Evolutionary conservation across 30 jellyfish, hydroid and myxozoan genomes (phyloP).

Genomic region (Aurelia aurita complex sp. Pacific): DNA sequence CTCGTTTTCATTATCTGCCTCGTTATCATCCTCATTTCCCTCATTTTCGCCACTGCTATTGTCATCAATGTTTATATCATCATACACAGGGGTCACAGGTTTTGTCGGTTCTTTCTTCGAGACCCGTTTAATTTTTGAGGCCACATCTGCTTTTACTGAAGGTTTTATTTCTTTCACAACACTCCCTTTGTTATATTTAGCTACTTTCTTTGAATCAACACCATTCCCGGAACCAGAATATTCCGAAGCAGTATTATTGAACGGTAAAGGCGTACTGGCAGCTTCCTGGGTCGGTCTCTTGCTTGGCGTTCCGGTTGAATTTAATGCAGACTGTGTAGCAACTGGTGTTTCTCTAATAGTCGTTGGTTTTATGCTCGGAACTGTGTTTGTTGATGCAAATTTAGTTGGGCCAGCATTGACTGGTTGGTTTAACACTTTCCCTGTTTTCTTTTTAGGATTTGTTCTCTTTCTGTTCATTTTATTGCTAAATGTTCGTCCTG

Average conservation of each 20-base stretch:
- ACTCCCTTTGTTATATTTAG: not conserved
- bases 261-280: constrained; percentile 45
- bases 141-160: not conserved
- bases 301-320: constrained; percentile 48
- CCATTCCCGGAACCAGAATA: constrained; percentile 62
- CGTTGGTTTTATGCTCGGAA: constrained; percentile 43
- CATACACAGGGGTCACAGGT: not conserved
- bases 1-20: constrained; percentile 19
- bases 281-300: constrained; percentile 46
- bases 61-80: not conserved
- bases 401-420: not conserved
- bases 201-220: not conserved
- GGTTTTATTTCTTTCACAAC: not conserved
- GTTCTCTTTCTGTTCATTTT: not conserved
- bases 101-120: not conserved
- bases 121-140: not conserved
- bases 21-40: not conserved
- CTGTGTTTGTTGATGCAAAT: constrained; percentile 27
- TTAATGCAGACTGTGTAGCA: constrained; percentile 3
- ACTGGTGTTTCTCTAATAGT: constrained; percentile 39
- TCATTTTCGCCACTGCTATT: constrained; percentile 19
- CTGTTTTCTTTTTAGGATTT: not conserved
- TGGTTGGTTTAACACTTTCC: not conserved
- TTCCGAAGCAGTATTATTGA: constrained; percentile 4
- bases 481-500: not conserved